Evolutionary conservation across 37 sponge, comb jelly and placozoan genomes (phyloP), one percentile per base, ranked within the genome.

Genomic region (Amphimedon queenslandica): DNA sequence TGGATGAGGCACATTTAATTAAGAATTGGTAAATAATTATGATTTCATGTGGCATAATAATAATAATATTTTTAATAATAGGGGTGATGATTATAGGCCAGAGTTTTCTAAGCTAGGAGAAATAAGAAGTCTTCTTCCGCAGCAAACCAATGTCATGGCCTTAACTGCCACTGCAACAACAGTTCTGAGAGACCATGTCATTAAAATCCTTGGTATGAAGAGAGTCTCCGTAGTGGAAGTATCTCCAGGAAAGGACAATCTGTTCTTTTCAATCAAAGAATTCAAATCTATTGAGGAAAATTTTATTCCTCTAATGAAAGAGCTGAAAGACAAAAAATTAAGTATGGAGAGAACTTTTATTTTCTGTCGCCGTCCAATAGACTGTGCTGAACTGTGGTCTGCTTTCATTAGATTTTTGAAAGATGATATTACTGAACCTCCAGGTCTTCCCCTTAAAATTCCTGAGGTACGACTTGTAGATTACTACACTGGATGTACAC

Each of bases 81-180:
- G 77, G 77, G 77, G 78, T 36, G 69, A 67, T 10, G 16, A 8
- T 1, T 77, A 67, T 77, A 47, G 78, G 3, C 8, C 35, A 1
- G 68, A 11, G 1, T 73, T 80, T 28, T 32, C 55, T 69, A 30
- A 55, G 4, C 40, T 80, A 40, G 81, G 81, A 13, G 73, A 72
- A 42, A 20, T 80, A 4, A 63, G 81, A 11, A 80, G 81, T 36
- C 8, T 80, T 0, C 33, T 80, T 5, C 81, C 81, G 11, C n/a
- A n/a, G 23, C 25, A 20, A 25, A 66, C 72, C 3, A 42, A 64
- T 43, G 40, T 80, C 30, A 80, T 80, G 80, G 72, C 73, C 33
- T 41, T 80, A 24, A 71, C 80, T 20, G 80, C 80, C 2, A 80
- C 79, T 24, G 61, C 63, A 21, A 71, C 80, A n/a, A 33, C 53